Base-by-base conservation (phyloP, 2,797 vertebrate species). In the Oryzias sinensis region DNA sequence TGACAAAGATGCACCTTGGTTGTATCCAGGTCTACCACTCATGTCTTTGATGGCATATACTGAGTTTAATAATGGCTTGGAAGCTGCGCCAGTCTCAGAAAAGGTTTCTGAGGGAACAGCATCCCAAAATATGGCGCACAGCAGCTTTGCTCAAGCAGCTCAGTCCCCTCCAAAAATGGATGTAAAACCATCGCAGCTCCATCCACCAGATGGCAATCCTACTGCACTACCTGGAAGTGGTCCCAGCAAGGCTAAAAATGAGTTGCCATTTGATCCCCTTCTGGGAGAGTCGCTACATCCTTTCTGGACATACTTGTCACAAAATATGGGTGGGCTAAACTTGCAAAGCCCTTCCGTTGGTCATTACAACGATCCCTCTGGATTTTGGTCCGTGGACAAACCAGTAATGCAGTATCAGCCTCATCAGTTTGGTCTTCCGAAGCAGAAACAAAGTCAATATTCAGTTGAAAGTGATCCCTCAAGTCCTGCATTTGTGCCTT, bases 201-300 rank as follows among this genome's bases (percentile, higher is more conserved):
- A 25, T 27, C 77, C 76, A 80, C 60, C 52, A 81, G 84, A 65
- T 81, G 77, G 66, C 59, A 56, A 55, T 24, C 43, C 40, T 59
- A 42, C 49, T 74, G 4, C 33, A 53, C 17, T 13, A 4, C 9
- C 46, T 20, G 33, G 5, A 29, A 61, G 24, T 53, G 43, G 53
- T 60, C 24, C 54, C 1, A 49, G 24, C 20, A 62, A 37, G 18
- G 20, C 33, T 43, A 4, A 14, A 53, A n/a, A 70, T 14, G 27
- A 25, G 53, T 0, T 6, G 37, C 41, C 14, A 53, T 15, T n/a
- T 14, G 22, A 58, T 41, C 51, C 49, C 25, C 44, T 65, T 57
- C 5, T 25, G 13, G 45, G 33, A 0, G 57, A 76, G 40, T 29
- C 11, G 6, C 4, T 4, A 1, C 25, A 65, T 60, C 42, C 49